Conservation (phyloP, 2,888 invertebrate species). For the Heliconius ethilla region DNA sequence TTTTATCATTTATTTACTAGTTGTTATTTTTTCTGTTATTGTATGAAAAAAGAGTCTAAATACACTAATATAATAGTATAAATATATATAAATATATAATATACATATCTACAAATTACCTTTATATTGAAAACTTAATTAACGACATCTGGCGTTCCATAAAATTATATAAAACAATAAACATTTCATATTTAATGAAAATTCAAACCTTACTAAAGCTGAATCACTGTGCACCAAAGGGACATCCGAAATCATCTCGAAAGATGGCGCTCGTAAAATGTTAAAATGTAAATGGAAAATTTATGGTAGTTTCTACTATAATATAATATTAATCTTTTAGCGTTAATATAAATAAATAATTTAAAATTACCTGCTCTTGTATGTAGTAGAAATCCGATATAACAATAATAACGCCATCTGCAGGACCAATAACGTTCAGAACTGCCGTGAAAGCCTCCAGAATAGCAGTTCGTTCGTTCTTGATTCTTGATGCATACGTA, state of each 20-base stretch:
- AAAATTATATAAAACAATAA: not conserved
- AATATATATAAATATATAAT: too few relatives aligned
- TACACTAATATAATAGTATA: too few relatives aligned
- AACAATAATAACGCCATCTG: constrained; percentile 46
- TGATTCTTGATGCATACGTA: constrained; percentile 1
- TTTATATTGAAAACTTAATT: not conserved
- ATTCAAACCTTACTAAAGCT: not conserved
- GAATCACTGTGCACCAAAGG: not conserved
- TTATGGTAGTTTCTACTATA: not conserved
- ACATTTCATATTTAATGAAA: not conserved
- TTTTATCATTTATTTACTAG: not conserved
- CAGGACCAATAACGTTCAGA: constrained; percentile 31
- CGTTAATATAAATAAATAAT: not conserved
- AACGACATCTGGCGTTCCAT: constrained; percentile 13
- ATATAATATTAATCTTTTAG: not conserved
- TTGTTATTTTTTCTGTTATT: not conserved
- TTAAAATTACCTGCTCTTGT: not conserved
- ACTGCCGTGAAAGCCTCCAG: constrained; percentile 42
- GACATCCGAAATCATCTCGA: not conserved
- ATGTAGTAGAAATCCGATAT: not conserved
- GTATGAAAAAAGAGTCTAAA: not conserved
- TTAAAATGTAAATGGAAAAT: not conserved
- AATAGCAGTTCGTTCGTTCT: not conserved
- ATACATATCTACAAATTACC: not conserved
- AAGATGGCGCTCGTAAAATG: constrained; percentile 1